These are phyloP conservation scores for Drosophila nigricruria DNA, from an alignment of 2,888 invertebrate genomes.

Conservation along the genomic window DNA sequence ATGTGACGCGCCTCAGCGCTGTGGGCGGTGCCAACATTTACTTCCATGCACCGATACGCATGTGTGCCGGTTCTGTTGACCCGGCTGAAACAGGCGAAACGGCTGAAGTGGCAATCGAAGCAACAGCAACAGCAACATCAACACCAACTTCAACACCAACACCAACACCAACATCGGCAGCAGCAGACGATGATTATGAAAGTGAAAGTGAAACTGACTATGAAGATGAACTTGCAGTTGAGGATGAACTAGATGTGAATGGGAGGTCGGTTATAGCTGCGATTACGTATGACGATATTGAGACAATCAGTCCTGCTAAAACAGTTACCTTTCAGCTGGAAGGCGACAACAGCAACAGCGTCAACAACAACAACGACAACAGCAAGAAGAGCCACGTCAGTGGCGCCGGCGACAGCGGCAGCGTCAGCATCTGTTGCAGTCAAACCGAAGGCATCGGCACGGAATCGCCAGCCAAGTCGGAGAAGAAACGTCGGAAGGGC, in stretches of 20 bases:
- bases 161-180: neutral
- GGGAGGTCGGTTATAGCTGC: constrained; percentile 8
- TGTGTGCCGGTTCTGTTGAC: constrained; percentile 21
- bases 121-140: neutral
- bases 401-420: neutral
- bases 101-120: neutral
- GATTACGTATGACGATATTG: constrained; percentile 43
- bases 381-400: neutral
- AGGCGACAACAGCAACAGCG: neutral
- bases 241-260: neutral
- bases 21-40: constrained; percentile 46
- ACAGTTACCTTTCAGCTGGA: constrained; percentile 17
- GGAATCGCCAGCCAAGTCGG: neutral
- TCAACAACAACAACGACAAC: neutral
- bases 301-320: constrained; percentile 1
- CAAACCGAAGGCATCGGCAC: neutral
- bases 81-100: neutral
- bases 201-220: neutral
- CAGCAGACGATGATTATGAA: neutral
- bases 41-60: constrained; percentile 54
- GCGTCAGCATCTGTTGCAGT: neutral
- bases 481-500: constrained; percentile 11
- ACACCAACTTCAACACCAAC: neutral
- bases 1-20: constrained; percentile 32
- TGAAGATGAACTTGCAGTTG: neutral